Base-by-base conservation (phyloP, 2,888 invertebrate genomes). In the Sisyra terminalis region DNA sequence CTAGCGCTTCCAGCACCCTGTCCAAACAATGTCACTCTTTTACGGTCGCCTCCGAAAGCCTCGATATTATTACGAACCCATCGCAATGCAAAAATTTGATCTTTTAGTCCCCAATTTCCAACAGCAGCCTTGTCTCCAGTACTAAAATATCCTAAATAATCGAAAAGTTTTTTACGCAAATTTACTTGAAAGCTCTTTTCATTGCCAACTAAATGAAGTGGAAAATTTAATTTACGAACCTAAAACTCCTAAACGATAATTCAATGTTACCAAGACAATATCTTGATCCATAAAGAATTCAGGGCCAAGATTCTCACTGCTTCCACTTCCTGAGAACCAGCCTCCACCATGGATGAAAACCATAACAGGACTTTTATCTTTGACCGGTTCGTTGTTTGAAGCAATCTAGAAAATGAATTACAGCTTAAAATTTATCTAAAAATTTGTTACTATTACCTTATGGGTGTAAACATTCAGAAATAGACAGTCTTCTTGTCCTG, bases 321-420 rank as follows among this genome's bases (percentile, higher is more conserved):
- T 57, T 0, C 64, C 60, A 1, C 59, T 53, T 6, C 70, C 70
- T 4, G 65, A 58, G 47, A 70, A 64, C 51, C 64, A 70, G 9
- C 64, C 70, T 0, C 70, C 70, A 32, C 67, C 70, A 51, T 67
- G 65, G 44, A 70, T 65, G 44, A 64, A 68, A 2, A 70, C 63
- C 63, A 71, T 64, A 1, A 70, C 69, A 0, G 68, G 66, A 8
- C 29, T n/a, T n/a, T n/a, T n/a, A n/a, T n/a, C n/a, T n/a, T n/a
- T n/a, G n/a, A n/a, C n/a, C n/a, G n/a, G n/a, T n/a, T n/a, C n/a
- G n/a, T n/a, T n/a, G n/a, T n/a, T n/a, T n/a, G n/a, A n/a, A n/a
- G n/a, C n/a, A n/a, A n/a, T n/a, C n/a, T n/a, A 31, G 31, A n/a
- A n/a, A n/a, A n/a, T n/a, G n/a, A n/a, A n/a, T n/a, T n/a, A n/a